Base-by-base conservation (phyloP, 1,140 invertebrate species). In the Pachypeltis micranthus region DNA sequence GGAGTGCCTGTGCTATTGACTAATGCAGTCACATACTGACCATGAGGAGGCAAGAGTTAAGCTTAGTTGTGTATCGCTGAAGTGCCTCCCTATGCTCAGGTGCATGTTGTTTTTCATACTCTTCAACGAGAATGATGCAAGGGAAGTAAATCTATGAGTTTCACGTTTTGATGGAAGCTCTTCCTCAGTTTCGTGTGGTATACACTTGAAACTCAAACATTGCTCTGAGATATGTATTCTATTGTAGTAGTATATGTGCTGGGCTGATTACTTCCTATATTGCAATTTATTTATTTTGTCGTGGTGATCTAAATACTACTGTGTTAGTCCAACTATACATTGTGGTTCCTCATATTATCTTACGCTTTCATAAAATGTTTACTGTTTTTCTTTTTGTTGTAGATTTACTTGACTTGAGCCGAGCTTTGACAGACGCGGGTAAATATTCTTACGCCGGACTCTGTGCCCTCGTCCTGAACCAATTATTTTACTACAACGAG, bases 401-500 rank as follows among this genome's bases (percentile, higher is more conserved):
- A 65, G 64, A 60, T 47, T 21, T 65, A n/a, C 44, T 65, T 23
- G 60, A 65, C 31, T 19, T 65, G 10, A 24, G 59, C 12, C 26
- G 59, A 12, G 56, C 27, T n/a, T 31, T 65, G 47, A 60, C 51
- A 27, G 64, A 65, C 51, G 61, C 61, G 27, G 64, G 64, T 2
- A 65, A 65, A 44, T 65, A 65, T 44, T 62, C 61, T 2, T 65
- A 65, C 51, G 61, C 64, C 7, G 64, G 64, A 4, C 39, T 65
- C 14, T 65, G 64, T 54, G 54, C 64, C 16, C 21, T 65, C 14
- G 63, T 24, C 21, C 47, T 65, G 23, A 21, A 60, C 51, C 14
- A 65, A 59, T 44, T 65, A 19, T 65, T 58, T 55, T 55, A 63
- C 31, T 34, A 65, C 29, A 59, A 56, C 16, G 44, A 59, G 12